Conservation (phyloP, 2,888 invertebrate genomes). For the Tolmerus cingulatus region DNA sequence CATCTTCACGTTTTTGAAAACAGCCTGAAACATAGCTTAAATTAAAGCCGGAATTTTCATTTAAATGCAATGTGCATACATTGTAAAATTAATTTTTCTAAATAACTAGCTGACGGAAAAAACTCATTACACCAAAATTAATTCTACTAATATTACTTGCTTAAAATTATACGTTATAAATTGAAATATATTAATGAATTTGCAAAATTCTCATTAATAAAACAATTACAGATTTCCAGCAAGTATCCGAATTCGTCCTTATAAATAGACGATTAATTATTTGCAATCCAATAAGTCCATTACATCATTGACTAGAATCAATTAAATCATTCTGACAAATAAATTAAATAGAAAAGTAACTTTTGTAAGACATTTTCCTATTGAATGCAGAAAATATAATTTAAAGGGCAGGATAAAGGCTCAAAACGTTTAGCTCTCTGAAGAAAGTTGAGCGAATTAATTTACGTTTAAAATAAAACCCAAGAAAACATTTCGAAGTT, state of each 20-base stretch:
- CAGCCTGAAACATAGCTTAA: too few relatives aligned
- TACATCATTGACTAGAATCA: background rate
- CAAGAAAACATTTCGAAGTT: background rate
- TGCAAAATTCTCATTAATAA: background rate
- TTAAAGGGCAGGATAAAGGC: background rate
- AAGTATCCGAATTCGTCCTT: background rate
- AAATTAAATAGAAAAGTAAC: background rate
- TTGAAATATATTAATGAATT: background rate
- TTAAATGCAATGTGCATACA: too few relatives aligned
- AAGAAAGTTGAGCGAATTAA: background rate
- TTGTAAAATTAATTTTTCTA: too few relatives aligned
- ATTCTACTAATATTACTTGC: too few relatives aligned
- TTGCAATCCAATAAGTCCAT: background rate
- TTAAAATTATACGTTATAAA: background rate
- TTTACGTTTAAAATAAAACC: background rate
- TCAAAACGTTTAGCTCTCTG: background rate
- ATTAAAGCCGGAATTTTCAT: too few relatives aligned
- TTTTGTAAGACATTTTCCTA: background rate
- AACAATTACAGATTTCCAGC: background rate
- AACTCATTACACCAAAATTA: too few relatives aligned
- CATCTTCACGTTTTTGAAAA: too few relatives aligned
- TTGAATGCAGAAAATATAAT: background rate
- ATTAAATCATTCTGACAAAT: background rate
- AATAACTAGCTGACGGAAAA: too few relatives aligned
- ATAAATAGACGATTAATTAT: background rate